Evolutionary conservation across 2,113 vertebrate species (phyloP).

Genomic region (Pteropus alecto): DNA sequence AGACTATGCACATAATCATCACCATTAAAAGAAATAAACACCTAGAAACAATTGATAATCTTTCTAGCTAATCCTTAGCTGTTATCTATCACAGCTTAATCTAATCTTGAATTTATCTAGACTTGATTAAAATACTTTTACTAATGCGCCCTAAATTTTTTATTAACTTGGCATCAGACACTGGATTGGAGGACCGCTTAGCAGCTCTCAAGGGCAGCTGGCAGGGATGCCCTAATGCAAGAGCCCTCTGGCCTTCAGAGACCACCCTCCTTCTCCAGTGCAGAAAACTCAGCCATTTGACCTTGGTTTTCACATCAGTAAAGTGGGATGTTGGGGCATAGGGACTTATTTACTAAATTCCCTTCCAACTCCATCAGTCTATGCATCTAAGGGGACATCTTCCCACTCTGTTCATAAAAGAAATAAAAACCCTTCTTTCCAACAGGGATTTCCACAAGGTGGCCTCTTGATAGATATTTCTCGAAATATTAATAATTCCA

Average conservation of each 20-base stretch:
- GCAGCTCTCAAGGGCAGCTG: background rate
- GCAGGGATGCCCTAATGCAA: background rate
- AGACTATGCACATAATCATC: background rate
- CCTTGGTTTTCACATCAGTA: background rate
- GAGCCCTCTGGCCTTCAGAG: background rate
- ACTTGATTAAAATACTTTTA: background rate
- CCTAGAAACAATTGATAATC: background rate
- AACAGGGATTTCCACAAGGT: background rate
- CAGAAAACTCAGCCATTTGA: background rate
- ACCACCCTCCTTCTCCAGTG: background rate
- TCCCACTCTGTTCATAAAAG: background rate
- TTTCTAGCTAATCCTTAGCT: background rate
- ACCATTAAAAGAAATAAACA: background rate
- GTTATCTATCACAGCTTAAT: background rate
- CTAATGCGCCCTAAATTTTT: conserved; percentile 10
- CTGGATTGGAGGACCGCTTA: background rate
- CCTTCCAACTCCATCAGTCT: background rate
- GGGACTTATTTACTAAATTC: background rate
- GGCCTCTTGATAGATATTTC: background rate
- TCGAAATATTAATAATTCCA: background rate
- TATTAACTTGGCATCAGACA: background rate
- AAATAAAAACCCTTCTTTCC: background rate
- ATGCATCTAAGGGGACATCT: background rate
- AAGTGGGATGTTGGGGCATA: background rate
- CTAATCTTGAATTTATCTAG: conserved; percentile 8